A percentile compares a stretch with the other conserved stretches of the same genome.
Conservation (phyloP, 2,888 invertebrate species). For the Suillia variegata region DNA sequence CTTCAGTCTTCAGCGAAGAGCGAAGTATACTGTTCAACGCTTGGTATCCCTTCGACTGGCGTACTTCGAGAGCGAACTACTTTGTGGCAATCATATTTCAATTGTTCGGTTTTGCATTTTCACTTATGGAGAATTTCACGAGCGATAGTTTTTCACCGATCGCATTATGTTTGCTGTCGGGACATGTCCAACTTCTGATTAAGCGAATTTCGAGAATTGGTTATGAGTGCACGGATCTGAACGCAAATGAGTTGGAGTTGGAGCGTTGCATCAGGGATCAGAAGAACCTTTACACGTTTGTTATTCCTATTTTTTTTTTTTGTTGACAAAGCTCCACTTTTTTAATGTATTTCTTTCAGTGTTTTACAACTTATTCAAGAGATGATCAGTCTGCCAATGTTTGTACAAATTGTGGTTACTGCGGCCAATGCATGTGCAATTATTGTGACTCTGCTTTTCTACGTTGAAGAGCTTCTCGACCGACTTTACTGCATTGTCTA, state of each 20-base stretch:
- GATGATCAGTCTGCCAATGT: conserved; percentile 33
- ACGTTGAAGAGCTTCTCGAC: conserved; percentile 22
- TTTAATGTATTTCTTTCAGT: conserved; percentile 20
- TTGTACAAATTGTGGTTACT: conserved; percentile 37
- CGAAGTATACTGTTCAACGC: conserved; percentile 31
- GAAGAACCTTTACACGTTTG: conserved; percentile 32
- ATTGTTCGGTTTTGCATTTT: conserved; percentile 1
- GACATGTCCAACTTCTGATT: conserved; percentile 31
- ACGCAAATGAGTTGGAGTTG: conserved; percentile 30
- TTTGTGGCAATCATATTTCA: conserved; percentile 21
- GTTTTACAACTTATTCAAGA: conserved; percentile 23
- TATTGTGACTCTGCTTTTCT: conserved; percentile 30
- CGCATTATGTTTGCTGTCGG: conserved; percentile 24
- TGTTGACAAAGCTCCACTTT: neutral
- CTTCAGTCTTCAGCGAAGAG: conserved; percentile 12
- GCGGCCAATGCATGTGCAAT: conserved; percentile 29
- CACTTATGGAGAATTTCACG: conserved; percentile 29
- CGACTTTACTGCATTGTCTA: conserved; percentile 21
- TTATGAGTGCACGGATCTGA: conserved; percentile 12
- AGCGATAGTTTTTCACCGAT: conserved; percentile 34
- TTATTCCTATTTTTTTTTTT: neutral
- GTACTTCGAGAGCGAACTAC: conserved; percentile 24
- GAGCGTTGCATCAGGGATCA: conserved; percentile 38
- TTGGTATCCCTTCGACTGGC: conserved; percentile 39
- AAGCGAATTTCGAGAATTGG: conserved; percentile 34